A percentile compares a stretch with the other conserved stretches of the same genome.
phyloP scores from a whole-genome alignment of 2,888 invertebrate species.

The Cerceris ruficornis region DNA sequence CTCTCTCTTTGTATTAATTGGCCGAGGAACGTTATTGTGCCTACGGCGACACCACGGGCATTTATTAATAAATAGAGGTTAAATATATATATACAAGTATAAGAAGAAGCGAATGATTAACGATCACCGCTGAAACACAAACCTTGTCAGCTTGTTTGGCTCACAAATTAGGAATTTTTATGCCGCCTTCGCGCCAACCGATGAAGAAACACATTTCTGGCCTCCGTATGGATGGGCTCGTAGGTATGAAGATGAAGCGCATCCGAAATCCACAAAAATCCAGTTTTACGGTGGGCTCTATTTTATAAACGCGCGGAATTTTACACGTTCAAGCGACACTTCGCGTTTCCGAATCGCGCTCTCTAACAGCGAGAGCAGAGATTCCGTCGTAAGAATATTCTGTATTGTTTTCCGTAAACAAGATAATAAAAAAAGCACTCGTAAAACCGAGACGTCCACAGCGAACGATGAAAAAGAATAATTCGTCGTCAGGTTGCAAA shows the following conservation, averaged over 20 bases:
- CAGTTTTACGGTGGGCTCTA: constrained; percentile 22
- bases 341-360: neutral
- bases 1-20: neutral
- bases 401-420: too few species aligned
- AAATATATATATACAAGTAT: too few species aligned
- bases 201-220: constrained; percentile 78
- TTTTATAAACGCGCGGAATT: neutral
- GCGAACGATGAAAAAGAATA: neutral
- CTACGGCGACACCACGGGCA: neutral
- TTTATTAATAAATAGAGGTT: too few species aligned
- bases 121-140: constrained; percentile 20
- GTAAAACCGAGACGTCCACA: neutral
- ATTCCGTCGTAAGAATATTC: too few species aligned
- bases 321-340: neutral
- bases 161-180: constrained; percentile 79
- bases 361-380: too few species aligned
- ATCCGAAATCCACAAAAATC: constrained; percentile 60
- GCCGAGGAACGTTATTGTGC: neutral
- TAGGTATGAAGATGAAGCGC: constrained; percentile 53
- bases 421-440: too few species aligned
- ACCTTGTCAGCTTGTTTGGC: constrained; percentile 51
- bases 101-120: constrained; percentile 1
- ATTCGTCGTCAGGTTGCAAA: neutral
- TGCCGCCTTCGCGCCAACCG: constrained; percentile 77
- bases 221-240: constrained; percentile 59